These are phyloP conservation scores for Probosciger aterrimus DNA, from an alignment of 2,113 vertebrate genomes.

Conservation along the genomic window DNA sequence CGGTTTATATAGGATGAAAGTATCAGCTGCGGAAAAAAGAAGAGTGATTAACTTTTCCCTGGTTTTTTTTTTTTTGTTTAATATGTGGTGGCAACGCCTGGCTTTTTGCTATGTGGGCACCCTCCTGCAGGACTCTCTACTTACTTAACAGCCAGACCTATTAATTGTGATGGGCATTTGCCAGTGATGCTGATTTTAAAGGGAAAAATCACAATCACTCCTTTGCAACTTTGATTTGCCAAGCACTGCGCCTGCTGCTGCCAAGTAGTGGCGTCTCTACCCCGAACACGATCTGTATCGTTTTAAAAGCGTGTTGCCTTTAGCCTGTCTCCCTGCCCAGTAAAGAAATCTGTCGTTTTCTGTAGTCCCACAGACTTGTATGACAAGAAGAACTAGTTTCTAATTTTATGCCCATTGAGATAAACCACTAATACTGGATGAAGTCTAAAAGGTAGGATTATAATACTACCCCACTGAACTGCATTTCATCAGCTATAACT, in stretches of 20 bases:
- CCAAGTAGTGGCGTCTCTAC: neutral
- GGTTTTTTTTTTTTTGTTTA: neutral
- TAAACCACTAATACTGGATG: constrained; percentile 80
- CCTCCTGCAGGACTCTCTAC: constrained; percentile 9
- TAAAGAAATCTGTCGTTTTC: constrained; percentile 57
- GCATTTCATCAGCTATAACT: constrained; percentile 83
- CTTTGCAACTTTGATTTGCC: constrained; percentile 44
- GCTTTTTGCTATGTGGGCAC: constrained; percentile 3
- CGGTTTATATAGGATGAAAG: constrained; percentile 2
- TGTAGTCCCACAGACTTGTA: constrained; percentile 73
- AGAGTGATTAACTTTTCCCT: constrained; percentile 27
- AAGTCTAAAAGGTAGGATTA: constrained; percentile 83
- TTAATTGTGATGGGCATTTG: neutral
- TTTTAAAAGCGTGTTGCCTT: constrained; percentile 51
- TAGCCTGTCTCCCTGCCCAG: constrained; percentile 11
- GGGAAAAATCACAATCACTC: neutral
- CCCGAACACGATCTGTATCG: constrained; percentile 50
- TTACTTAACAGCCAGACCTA: neutral
- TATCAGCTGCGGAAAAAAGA: neutral
- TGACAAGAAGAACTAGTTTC: constrained; percentile 81
- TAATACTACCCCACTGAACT: constrained; percentile 79
- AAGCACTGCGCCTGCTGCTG: neutral
- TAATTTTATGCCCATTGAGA: constrained; percentile 85
- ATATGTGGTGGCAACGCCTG: neutral
- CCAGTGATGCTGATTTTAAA: constrained; percentile 5